Evolutionary conservation across 2,797 vertebrate genomes (phyloP).

Genomic region (Apodemus agrarius): DNA sequence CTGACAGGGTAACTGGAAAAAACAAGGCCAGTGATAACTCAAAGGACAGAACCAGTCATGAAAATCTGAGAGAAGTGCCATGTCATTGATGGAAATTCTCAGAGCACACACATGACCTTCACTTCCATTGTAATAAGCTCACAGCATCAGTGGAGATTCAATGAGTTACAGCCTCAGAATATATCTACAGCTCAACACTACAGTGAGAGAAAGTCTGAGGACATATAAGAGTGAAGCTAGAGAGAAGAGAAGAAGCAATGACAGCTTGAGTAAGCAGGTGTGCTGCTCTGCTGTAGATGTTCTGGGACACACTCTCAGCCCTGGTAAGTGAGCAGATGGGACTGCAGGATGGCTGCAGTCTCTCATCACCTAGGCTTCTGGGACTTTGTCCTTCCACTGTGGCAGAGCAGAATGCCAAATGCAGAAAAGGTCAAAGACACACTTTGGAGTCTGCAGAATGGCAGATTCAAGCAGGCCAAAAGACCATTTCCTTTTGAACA

Average conservation of each 20-base stretch:
- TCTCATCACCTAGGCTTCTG: constrained; percentile 61
- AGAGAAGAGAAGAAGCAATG: not conserved
- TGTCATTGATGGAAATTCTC: fast-evolving
- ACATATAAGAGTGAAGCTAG: not conserved
- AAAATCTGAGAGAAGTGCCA: not conserved
- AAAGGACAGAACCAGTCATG: not conserved
- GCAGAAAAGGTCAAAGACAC: constrained; percentile 40
- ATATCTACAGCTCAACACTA: not conserved
- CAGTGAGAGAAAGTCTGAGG: not conserved
- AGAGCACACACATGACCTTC: fast-evolving
- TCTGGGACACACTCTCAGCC: constrained; percentile 25
- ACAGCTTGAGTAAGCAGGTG: constrained; percentile 57
- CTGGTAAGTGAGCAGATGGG: constrained; percentile 70
- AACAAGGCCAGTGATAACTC: not conserved
- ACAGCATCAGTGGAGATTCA: not conserved
- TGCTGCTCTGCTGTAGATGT: constrained; percentile 26
- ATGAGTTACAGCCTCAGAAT: not conserved
- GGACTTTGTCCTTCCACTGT: constrained; percentile 45
- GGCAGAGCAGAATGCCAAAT: not conserved
- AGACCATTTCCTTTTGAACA: not conserved
- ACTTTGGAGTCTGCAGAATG: not conserved
- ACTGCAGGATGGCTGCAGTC: constrained; percentile 3
- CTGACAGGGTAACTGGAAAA: not conserved
- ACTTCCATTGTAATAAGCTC: fast-evolving
- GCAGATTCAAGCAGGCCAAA: not conserved